Evolutionary conservation across 2,888 invertebrate genomes (phyloP).

Genomic region (Calameuta filiformis): DNA sequence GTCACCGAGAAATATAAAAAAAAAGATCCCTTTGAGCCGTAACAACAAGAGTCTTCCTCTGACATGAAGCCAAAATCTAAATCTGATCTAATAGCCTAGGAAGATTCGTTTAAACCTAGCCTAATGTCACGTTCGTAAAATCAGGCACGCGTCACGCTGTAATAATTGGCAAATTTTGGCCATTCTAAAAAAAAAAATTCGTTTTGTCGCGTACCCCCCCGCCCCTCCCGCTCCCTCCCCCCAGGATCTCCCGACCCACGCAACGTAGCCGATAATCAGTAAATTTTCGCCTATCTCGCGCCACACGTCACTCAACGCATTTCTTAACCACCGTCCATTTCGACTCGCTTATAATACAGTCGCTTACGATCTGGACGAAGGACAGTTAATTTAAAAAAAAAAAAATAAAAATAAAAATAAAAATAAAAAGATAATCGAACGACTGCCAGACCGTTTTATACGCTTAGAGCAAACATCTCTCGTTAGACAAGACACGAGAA

Average conservation of each 20-base stretch:
- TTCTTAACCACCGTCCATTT: background rate
- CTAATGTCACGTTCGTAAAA: too few relatives aligned
- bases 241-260: slow-evolving; percentile 7
- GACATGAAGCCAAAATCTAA: too few relatives aligned
- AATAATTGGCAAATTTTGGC: too few relatives aligned
- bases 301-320: background rate
- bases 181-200: background rate
- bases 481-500: slow-evolving; percentile 65
- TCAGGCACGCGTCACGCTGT: too few relatives aligned
- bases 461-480: slow-evolving; percentile 59
- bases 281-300: background rate
- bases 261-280: too few relatives aligned
- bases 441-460: slow-evolving; percentile 40
- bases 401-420: background rate
- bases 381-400: slow-evolving; percentile 1
- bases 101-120: too few relatives aligned
- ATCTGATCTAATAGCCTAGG: background rate
- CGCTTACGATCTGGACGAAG: slow-evolving; percentile 32
- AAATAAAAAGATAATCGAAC: slow-evolving; percentile 11
- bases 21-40: slow-evolving; percentile 19
- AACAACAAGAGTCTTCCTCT: slow-evolving; percentile 17
- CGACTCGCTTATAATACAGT: slow-evolving; percentile 12
- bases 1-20: too few relatives aligned
- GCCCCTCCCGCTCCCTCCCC: slow-evolving; percentile 9
- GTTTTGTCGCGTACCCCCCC: slow-evolving; percentile 1